A percentile compares a stretch with the other conserved stretches of the same genome.
Conservation (phyloP, 2,797 vertebrate species). For the Atherinosoma microstoma region DNA sequence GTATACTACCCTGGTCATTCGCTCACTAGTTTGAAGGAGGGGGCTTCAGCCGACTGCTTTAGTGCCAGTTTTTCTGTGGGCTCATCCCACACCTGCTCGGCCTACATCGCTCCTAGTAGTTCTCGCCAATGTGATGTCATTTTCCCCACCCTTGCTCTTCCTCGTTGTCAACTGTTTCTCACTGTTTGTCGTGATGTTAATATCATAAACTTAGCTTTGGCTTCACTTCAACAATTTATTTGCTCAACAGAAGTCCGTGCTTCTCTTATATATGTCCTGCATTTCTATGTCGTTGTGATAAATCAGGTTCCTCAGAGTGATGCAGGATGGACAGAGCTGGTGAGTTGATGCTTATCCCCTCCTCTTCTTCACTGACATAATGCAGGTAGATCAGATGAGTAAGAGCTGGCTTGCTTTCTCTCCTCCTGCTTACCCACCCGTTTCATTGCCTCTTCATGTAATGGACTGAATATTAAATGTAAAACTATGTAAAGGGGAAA, state of each 20-base stretch:
- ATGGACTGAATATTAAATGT: constrained; percentile 43
- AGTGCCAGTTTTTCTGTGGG: constrained; percentile 53
- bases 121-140: constrained; percentile 58
- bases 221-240: constrained; percentile 23
- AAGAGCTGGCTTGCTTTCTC: constrained; percentile 62
- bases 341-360: constrained; percentile 71
- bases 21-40: constrained; percentile 43
- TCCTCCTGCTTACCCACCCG: constrained; percentile 44
- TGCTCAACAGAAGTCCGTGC: constrained; percentile 34
- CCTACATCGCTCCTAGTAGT: constrained; percentile 59
- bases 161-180: constrained; percentile 5
- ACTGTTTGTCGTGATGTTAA: constrained; percentile 17
- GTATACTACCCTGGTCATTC: constrained; percentile 27
- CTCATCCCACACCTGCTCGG: constrained; percentile 64
- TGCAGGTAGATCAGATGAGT: constrained; percentile 60
- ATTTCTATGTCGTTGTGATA: constrained; percentile 78
- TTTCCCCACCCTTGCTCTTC: constrained; percentile 12
- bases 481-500: constrained; percentile 28
- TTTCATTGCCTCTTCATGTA: constrained; percentile 44
- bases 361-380: constrained; percentile 67
- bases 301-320: constrained; percentile 81
- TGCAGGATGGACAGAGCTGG: constrained; percentile 79
- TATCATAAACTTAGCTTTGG: neutral
- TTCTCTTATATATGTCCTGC: constrained; percentile 64
- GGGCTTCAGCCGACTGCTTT: constrained; percentile 52